Conservation (phyloP, 2,888 invertebrate species). For the Campaea margaritaria region DNA sequence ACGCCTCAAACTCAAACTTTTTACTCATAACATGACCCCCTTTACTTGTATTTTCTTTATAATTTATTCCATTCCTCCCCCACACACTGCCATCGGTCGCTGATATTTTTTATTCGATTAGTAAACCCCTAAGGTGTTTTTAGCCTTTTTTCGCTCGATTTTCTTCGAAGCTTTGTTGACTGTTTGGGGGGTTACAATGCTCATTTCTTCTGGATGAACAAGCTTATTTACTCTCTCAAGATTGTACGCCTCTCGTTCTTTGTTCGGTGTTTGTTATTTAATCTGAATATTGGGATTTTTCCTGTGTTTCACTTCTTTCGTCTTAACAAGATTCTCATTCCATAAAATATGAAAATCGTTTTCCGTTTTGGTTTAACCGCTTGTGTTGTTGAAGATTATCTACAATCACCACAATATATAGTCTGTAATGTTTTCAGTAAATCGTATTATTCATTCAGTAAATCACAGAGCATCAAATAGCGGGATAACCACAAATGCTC, state of each 20-base stretch:
- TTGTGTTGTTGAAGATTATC: not conserved
- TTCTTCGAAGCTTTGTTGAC: constrained; percentile 85
- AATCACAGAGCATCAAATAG: constrained; percentile 40
- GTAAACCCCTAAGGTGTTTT: constrained; percentile 86
- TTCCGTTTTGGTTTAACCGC: constrained; percentile 7
- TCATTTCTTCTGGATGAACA: constrained; percentile 83
- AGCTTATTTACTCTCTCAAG: constrained; percentile 76
- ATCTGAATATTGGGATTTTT: constrained; percentile 30
- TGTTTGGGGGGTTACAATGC: constrained; percentile 81
- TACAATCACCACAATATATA: not conserved
- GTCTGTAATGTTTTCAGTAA: constrained; percentile 12
- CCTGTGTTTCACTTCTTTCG: constrained; percentile 4
- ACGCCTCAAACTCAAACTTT: constrained; percentile 69
- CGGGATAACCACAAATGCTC: constrained; percentile 42
- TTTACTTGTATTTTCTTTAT: constrained; percentile 84
- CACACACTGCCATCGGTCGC: constrained; percentile 84
- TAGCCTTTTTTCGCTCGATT: constrained; percentile 86
- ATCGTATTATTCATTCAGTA: constrained; percentile 27
- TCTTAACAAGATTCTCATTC: constrained; percentile 19
- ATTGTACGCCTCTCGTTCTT: constrained; percentile 46
- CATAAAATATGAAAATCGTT: constrained; percentile 1
- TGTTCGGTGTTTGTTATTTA: constrained; percentile 37
- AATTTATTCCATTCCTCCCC: constrained; percentile 84
- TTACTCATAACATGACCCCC: constrained; percentile 79
- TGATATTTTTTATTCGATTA: constrained; percentile 87